These are phyloP conservation scores for Argentina silus DNA, from an alignment of 2,797 vertebrate species.

Conservation along the genomic window DNA sequence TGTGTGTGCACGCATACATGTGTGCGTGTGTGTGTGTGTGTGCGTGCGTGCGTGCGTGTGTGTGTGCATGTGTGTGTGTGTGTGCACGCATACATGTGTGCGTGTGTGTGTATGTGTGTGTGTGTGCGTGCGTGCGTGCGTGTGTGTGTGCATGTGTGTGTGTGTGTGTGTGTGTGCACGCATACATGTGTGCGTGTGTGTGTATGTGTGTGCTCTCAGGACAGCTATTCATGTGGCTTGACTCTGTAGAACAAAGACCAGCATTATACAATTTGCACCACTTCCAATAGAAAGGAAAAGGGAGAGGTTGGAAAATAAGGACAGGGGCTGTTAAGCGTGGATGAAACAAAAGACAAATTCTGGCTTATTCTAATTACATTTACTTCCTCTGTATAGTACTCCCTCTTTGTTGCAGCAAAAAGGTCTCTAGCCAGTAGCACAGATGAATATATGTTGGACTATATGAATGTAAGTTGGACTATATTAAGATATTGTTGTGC, in stretches of 20 bases:
- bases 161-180: slow-evolving; percentile 57
- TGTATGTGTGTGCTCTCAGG: slow-evolving; percentile 57
- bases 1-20: slow-evolving; percentile 16
- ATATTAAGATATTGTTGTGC: slow-evolving; percentile 74
- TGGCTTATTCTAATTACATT: slow-evolving; percentile 74
- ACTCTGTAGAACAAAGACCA: slow-evolving; percentile 77
- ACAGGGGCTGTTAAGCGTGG: slow-evolving; percentile 66
- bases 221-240: slow-evolving; percentile 70
- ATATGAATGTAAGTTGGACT: slow-evolving; percentile 69
- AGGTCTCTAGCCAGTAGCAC: slow-evolving; percentile 73
- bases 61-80: slow-evolving; percentile 57
- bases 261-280: slow-evolving; percentile 79
- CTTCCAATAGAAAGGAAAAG: slow-evolving; percentile 64
- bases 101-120: slow-evolving; percentile 71
- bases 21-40: slow-evolving; percentile 68
- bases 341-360: slow-evolving; percentile 73
- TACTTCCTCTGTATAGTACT: slow-evolving; percentile 67
- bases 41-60: slow-evolving; percentile 67
- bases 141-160: slow-evolving; percentile 54
- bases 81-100: slow-evolving; percentile 37
- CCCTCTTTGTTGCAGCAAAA: slow-evolving; percentile 76
- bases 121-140: slow-evolving; percentile 76
- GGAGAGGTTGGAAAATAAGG: slow-evolving; percentile 69
- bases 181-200: slow-evolving; percentile 62
- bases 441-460: slow-evolving; percentile 68